phyloP scores from a whole-genome alignment of 2,888 invertebrate genomes.

The Buathra laborator region DNA sequence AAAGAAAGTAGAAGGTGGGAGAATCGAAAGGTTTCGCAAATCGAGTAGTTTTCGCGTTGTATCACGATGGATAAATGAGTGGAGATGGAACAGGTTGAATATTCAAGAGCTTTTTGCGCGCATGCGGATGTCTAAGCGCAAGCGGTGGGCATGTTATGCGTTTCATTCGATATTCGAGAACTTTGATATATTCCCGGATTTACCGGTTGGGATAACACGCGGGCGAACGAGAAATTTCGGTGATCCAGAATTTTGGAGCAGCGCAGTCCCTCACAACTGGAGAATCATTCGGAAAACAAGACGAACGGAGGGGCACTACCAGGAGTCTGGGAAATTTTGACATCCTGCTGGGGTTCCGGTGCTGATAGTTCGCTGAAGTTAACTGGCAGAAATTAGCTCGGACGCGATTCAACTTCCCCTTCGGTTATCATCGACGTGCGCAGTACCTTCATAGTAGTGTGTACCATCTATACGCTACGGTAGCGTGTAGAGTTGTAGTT shows the following conservation, averaged over 20 bases:
- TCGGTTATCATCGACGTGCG: constrained; percentile 19
- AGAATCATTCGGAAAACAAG: neutral
- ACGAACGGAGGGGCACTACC: neutral
- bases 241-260: neutral
- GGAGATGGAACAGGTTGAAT: constrained; percentile 4
- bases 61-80: neutral
- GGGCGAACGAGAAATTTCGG: neutral
- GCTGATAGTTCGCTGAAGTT: constrained; percentile 67
- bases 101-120: constrained; percentile 22
- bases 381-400: constrained; percentile 73
- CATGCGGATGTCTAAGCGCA: neutral
- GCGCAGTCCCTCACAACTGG: too few relatives aligned
- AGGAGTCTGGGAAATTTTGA: constrained; percentile 13
- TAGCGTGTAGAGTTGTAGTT: constrained; percentile 18
- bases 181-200: too few relatives aligned
- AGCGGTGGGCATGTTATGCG: too few relatives aligned
- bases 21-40: constrained; percentile 42
- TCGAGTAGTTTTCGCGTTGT: constrained; percentile 20
- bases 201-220: too few relatives aligned
- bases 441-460: constrained; percentile 22
- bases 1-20: constrained; percentile 5
- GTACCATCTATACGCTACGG: constrained; percentile 9
- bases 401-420: constrained; percentile 34
- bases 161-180: too few relatives aligned
- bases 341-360: neutral